Conservation (phyloP, 1,140 invertebrate genomes). For the Heliconius hewitsoni region DNA sequence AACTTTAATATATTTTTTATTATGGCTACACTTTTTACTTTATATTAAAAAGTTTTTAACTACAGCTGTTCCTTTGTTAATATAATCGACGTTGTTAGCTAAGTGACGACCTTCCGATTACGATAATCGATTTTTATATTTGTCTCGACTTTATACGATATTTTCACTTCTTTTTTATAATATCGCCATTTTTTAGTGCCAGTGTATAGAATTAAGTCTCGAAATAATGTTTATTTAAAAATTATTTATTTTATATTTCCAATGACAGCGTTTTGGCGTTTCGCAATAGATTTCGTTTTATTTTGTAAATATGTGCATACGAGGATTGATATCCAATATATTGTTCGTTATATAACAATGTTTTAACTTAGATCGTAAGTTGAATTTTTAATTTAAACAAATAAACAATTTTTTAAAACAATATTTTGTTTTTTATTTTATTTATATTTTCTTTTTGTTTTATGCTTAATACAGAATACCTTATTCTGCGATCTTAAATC, state of each 20-base stretch:
- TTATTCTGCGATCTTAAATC: too few relatives aligned
- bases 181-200: conserved; percentile 53
- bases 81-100: conserved; percentile 8
- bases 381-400: conserved; percentile 45
- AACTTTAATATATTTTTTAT: not conserved
- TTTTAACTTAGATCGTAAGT: conserved; percentile 57
- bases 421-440: conserved; percentile 10
- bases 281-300: conserved; percentile 58
- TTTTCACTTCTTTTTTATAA: conserved; percentile 32
- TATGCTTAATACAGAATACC: not conserved
- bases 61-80: not conserved
- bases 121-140: conserved; percentile 29
- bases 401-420: conserved; percentile 60
- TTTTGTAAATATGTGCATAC: conserved; percentile 80
- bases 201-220: conserved; percentile 54
- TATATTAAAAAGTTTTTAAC: not conserved
- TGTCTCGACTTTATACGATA: conserved; percentile 24
- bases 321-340: conserved; percentile 57
- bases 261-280: conserved; percentile 20
- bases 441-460: not conserved
- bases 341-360: conserved; percentile 51
- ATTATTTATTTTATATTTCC: conserved; percentile 64
- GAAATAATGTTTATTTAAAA: conserved; percentile 49
- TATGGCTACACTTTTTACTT: not conserved
- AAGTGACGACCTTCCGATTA: conserved; percentile 18